Evolutionary conservation across 2,113 vertebrate genomes (phyloP).

Genomic region (Perca flavescens): DNA sequence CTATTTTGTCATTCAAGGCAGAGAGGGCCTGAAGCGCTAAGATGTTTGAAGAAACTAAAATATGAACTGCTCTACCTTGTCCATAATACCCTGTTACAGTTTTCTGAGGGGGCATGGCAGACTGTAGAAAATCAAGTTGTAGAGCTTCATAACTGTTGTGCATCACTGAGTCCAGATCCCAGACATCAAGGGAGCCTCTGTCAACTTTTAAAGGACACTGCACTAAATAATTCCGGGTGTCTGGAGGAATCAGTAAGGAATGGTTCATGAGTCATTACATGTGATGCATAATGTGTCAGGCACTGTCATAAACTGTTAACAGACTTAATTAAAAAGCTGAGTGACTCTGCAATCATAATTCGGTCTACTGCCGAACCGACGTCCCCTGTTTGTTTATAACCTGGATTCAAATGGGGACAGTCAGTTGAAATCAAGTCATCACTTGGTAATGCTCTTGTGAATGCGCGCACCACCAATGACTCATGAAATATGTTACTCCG

Average conservation of each 20-base stretch:
- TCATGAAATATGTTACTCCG: slow-evolving; percentile 66
- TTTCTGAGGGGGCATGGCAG: slow-evolving; percentile 30
- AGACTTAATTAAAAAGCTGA: slow-evolving; percentile 74
- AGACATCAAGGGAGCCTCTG: slow-evolving; percentile 53
- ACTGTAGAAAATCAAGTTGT: slow-evolving; percentile 41
- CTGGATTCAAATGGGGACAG: slow-evolving; percentile 58
- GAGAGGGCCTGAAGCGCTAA: slow-evolving; percentile 48
- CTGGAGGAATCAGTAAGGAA: slow-evolving; percentile 57
- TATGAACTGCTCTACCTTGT: slow-evolving; percentile 49
- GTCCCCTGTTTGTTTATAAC: slow-evolving; percentile 61
- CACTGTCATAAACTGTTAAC: slow-evolving; percentile 67
- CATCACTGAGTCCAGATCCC: slow-evolving; percentile 34
- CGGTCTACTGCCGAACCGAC: slow-evolving; percentile 38
- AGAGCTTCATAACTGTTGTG: slow-evolving; percentile 39
- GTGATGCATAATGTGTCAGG: slow-evolving; percentile 49
- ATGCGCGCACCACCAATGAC: slow-evolving; percentile 49
- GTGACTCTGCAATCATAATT: slow-evolving; percentile 54
- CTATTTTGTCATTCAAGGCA: slow-evolving; percentile 60
- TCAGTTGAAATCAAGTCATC: slow-evolving; percentile 71
- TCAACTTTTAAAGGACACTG: slow-evolving; percentile 59
- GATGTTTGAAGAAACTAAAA: slow-evolving; percentile 54
- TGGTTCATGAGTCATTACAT: slow-evolving; percentile 58
- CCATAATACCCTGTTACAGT: slow-evolving; percentile 37
- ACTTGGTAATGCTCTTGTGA: slow-evolving; percentile 55
- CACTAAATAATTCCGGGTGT: slow-evolving; percentile 49